These are phyloP conservation scores for Temnothorax rugatulus DNA, from an alignment of 2,888 invertebrate species.

Conservation along the genomic window DNA sequence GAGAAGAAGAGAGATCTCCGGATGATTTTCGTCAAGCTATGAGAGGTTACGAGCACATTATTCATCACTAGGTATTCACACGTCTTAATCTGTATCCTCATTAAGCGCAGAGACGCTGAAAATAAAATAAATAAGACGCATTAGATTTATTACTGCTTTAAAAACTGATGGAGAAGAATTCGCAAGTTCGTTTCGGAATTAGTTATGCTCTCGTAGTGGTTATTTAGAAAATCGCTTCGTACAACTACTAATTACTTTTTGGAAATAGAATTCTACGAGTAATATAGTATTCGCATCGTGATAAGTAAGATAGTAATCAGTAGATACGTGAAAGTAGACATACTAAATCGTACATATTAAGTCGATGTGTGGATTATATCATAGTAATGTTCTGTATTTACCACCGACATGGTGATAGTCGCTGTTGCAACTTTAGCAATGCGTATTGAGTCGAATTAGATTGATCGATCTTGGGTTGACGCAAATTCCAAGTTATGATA, in stretches of 20 bases:
- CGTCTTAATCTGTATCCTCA: conserved; percentile 39
- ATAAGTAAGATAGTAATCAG: conserved; percentile 22
- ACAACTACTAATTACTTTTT: neutral
- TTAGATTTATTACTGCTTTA: conserved; percentile 6
- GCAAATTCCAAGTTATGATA: conserved; percentile 36
- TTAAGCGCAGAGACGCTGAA: conserved; percentile 18
- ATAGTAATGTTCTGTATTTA: neutral
- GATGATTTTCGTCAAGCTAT: conserved; percentile 42
- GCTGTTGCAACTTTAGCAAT: conserved; percentile 58
- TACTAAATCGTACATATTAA: conserved; percentile 13
- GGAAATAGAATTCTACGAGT: neutral
- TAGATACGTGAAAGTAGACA: conserved; percentile 6
- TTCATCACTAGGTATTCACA: conserved; percentile 39
- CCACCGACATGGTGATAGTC: neutral
- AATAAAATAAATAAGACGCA: neutral
- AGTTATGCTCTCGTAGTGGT: conserved; percentile 2
- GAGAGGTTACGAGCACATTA: conserved; percentile 37
- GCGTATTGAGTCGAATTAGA: conserved; percentile 54
- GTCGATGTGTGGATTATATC: conserved; percentile 21
- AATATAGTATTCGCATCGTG: neutral
- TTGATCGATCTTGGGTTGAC: conserved; percentile 59
- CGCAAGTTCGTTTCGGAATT: conserved; percentile 5
- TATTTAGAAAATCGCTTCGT: neutral
- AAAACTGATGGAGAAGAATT: conserved; percentile 12
- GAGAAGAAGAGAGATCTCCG: conserved; percentile 37